These are phyloP conservation scores for Luffia ferchaultella DNA, from an alignment of 2,888 invertebrate species.

Conservation along the genomic window DNA sequence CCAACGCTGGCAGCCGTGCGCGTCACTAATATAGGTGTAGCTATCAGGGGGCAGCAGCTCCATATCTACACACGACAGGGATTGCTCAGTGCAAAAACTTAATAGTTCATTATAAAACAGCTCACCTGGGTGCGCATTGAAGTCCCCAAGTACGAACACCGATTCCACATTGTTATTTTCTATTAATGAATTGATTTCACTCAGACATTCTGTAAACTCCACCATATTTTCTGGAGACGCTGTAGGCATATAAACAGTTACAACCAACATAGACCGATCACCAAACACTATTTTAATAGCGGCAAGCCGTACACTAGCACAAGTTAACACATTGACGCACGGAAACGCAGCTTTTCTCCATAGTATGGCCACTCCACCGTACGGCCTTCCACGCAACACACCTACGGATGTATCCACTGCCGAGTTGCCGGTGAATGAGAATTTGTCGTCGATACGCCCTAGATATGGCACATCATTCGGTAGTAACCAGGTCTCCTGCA, in stretches of 20 bases:
- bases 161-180: background rate
- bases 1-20: background rate
- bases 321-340: background rate
- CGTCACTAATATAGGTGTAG: background rate
- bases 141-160: background rate
- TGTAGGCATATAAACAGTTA: background rate
- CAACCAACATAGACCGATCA: background rate
- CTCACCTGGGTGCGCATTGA: background rate
- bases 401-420: background rate
- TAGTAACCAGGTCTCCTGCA: conserved; percentile 7
- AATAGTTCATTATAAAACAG: background rate
- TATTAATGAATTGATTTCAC: background rate
- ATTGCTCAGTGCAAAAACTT: background rate
- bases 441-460: background rate
- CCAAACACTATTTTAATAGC: background rate
- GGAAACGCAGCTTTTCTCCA: too few species aligned
- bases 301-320: background rate
- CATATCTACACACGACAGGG: background rate
- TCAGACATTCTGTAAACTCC: background rate
- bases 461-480: background rate
- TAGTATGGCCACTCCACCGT: too few species aligned
- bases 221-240: background rate
- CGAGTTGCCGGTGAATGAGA: background rate
- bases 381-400: too few species aligned
- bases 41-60: background rate